Evolutionary conservation across 2,113 vertebrate genomes (phyloP).

Genomic region (Bubo bubo): DNA sequence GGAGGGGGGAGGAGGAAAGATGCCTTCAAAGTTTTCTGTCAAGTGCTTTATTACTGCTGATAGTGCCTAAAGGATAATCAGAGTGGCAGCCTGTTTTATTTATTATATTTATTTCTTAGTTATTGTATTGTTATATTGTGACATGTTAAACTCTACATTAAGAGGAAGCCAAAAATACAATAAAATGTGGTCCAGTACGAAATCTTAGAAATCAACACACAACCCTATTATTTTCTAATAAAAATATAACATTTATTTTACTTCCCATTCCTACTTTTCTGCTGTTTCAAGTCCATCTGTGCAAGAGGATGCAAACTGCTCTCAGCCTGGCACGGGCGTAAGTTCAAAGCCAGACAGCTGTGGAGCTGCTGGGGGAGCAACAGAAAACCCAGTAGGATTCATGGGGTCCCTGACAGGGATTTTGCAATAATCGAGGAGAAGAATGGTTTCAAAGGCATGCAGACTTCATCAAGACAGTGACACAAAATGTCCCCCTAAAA

Average conservation of each 20-base stretch:
- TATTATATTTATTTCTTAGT: neutral
- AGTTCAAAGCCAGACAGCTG: neutral
- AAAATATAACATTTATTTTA: accelerated
- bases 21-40: neutral
- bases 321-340: neutral
- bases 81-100: neutral
- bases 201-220: neutral
- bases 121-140: neutral
- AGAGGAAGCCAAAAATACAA: neutral
- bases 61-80: neutral
- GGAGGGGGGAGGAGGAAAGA: neutral
- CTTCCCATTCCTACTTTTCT: neutral
- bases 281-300: accelerated
- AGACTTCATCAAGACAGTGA: accelerated
- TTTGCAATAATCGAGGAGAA: accelerated
- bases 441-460: accelerated
- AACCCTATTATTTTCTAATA: neutral
- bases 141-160: neutral
- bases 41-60: neutral
- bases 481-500: too few relatives aligned
- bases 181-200: neutral
- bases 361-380: accelerated
- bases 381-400: accelerated
- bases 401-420: accelerated
- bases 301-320: neutral